Base-by-base conservation (phyloP, 2,888 invertebrate genomes). In the Protonemura montana region DNA sequence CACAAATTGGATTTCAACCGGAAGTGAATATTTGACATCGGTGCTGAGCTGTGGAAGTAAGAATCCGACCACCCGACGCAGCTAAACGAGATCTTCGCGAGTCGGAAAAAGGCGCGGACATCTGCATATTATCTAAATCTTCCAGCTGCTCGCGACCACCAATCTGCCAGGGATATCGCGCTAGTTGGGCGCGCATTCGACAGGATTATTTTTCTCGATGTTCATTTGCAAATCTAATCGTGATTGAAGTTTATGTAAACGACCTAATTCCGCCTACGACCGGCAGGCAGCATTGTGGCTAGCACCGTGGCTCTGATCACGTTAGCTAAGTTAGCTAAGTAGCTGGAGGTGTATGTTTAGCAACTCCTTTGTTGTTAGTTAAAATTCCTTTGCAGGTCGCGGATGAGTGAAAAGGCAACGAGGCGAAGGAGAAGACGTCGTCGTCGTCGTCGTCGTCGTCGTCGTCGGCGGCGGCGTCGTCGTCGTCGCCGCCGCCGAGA, bases 1-100 rank as follows among this genome's bases (percentile, higher is more conserved):
- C 87, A 86, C 87, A 87, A 87, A 87, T 87, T 87, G 87, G 86
- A 87, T 87, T 86, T 86, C 85, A 76, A 87, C 87, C 86, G 87
- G 87, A 87, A 86, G 86, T 76, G 86, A 76, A 84, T 59, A 59
- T 59, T 59, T 59, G 59, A 21, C 59, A 21, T 26, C 78, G 78
- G 10, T 78, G 26, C 6, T 78, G 26, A 6, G 78, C 28, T 25
- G 10, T 78, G 5, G 35, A 27, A 10, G 26, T 28, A 10, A 27
- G 13, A 21, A 59, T 59, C 59, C 16, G 59, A 59, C 59, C 59
- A 21, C 35, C 35, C 13, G 59, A 59, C 59, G 27, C 78, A 27
- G 78, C 78, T 21, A 28, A 78, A 28, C 78, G 6, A 78, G 78
- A 10, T 5, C 21, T 59, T 10, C 59, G 21, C 59, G 16, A 21